Base-by-base conservation (phyloP, 2,888 invertebrate species). In the Sipunculus nudus region DNA sequence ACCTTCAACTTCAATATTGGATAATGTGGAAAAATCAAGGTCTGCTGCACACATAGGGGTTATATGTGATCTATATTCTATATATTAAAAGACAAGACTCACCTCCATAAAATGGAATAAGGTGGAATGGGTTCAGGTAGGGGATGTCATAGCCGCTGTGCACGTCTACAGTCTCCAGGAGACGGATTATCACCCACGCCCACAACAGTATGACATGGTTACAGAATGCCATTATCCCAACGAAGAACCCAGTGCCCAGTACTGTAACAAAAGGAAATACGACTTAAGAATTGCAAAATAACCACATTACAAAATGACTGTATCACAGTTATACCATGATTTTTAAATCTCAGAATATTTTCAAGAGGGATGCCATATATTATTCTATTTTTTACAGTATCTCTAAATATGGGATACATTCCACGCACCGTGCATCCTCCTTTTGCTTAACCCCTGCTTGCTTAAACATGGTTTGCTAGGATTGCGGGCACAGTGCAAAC, bases 81-180 rank as follows among this genome's bases (percentile, higher is more conserved):
- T n/a, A n/a, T n/a, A n/a, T n/a, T 43, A 43, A 43, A 43, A 21
- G 26, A 16, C 29, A n/a, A 19, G 10, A 67, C 68, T 53, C 53
- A 78, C 78, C 78, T 56, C 69, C 78, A 53, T 79, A 80, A 48
- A 77, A 77, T 16, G 78, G 79, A 29, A 80, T 61, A 3, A 79
- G 68, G 52, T 80, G 76, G 46, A 78, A 68, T 3, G 68, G 55
- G 56, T 79, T 79, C 46, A 80, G 53, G 57, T 71, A 78, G 16
- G 76, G 77, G 28, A 79, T 53, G 63, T 79, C 75, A 58, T 79
- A 79, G 13, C 79, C 79, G 60, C 72, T 73, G 71, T 79, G 79
- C 0, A 80, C 79, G 62, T 79, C 79, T 31, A 79, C 75, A 19
- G 78, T 79, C 63, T 79, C 79, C 39, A 79, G 57, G 26, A 79